Evolutionary conservation across 2,797 vertebrate genomes (phyloP), one percentile per base, ranked within the genome.

Genomic region (Sciurus vulgaris): DNA sequence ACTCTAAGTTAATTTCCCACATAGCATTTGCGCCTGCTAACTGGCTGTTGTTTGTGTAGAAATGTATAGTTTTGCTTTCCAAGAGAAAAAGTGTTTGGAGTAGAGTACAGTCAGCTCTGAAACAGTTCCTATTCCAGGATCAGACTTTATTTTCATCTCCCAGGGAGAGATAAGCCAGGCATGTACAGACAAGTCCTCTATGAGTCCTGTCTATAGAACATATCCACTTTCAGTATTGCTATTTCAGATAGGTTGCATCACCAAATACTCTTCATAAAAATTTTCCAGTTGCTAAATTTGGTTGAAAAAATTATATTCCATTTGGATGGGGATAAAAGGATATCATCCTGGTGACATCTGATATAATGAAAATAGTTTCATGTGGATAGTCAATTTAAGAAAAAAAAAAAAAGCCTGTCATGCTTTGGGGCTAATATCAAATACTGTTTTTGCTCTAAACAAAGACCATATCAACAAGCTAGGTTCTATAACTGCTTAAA

Each of bases 1-100:
- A 82, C 87, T 95, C 76, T 65, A 81, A 81, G 63, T 63, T 98
- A 95, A 97, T 98, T 98, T 98, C 92, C 89, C 78, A 90, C 79
- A 97, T 98, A 96, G 92, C 18, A 12, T 74, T 90, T 97, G 84
- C 95, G 86, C 89, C 84, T 96, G 74, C 74, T 96, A 84, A 91
- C 93, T 82, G 54, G 56, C 94, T 97, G 87, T 95, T 98, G 96
- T 97, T 98, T 97, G 87, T 73, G 41, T 84, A 28, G 96, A 94
- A 93, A 92, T 89, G 93, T 96, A 86, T 59, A 94, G 28, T 38
- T 97, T 96, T 95, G 95, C 92, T 97, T 97, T 97, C 77, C 85
- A 96, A 97, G 98, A 91, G 96, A 95, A 95, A 26, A 92, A 92
- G 76, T 91, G 79, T 63, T 91, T 84, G 84, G 81, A 74, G 20